Evolutionary conservation across 2,888 invertebrate species (phyloP).

Genomic region (Thera britannica): DNA sequence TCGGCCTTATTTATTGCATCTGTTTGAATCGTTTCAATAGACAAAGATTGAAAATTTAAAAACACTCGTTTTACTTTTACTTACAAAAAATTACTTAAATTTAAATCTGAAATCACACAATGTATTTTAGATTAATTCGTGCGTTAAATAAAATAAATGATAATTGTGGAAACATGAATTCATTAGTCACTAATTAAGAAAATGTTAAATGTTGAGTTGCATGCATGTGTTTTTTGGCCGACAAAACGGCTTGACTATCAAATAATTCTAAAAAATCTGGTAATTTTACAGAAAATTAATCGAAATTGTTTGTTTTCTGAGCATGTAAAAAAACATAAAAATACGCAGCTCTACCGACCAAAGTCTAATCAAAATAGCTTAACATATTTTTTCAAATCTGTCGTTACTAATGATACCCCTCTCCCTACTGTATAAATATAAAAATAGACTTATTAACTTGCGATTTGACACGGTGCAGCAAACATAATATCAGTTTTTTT

Average conservation of each 20-base stretch:
- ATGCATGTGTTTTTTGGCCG: not conserved
- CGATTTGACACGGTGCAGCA: slow-evolving; percentile 50
- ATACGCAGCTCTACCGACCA: not conserved
- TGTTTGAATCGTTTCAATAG: slow-evolving; percentile 67
- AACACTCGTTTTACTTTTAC: not conserved
- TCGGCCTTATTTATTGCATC: slow-evolving; percentile 69
- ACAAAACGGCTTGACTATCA: not conserved
- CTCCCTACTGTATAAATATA: slow-evolving; percentile 53
- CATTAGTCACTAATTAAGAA: not conserved
- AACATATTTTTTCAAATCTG: slow-evolving; percentile 45
- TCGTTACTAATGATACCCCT: slow-evolving; percentile 57
- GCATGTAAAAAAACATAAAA: no score
- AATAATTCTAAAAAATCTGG: no score
- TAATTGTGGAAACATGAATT: no score
- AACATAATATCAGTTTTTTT: slow-evolving; percentile 1
- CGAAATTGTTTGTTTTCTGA: no score
- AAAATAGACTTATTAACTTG: slow-evolving; percentile 58
- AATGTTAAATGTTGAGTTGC: not conserved
- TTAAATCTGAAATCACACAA: not conserved
- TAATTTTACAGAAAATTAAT: no score
- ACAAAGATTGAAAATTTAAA: slow-evolving; percentile 58
- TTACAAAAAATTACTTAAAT: not conserved
- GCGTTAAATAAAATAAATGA: no score
- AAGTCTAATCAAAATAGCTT: slow-evolving; percentile 21
- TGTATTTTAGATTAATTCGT: no score